These are phyloP conservation scores for Fratercula arctica DNA, from an alignment of 2,797 vertebrate genomes.

Conservation along the genomic window DNA sequence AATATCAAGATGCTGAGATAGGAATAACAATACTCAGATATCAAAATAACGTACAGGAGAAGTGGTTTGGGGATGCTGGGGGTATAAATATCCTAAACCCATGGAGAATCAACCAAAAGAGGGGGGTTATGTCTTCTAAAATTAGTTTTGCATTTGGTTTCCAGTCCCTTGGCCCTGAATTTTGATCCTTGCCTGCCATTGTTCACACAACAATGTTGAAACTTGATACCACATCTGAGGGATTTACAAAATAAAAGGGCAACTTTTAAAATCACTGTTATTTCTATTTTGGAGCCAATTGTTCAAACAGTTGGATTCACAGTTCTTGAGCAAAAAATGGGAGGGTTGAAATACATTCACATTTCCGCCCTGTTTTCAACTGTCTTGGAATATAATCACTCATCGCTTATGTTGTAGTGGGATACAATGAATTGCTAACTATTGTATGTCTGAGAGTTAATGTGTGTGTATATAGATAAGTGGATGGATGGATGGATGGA, in stretches of 20 bases:
- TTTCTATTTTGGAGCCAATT: not conserved
- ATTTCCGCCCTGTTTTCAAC: too few relatives aligned
- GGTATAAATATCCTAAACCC: not conserved
- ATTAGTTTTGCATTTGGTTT: not conserved
- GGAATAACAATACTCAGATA: not conserved
- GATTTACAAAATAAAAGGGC: not conserved
- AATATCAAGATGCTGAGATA: not conserved
- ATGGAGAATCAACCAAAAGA: not conserved
- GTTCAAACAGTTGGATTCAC: not conserved
- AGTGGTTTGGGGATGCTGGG: not conserved
- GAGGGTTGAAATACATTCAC: too few relatives aligned
- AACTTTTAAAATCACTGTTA: not conserved
- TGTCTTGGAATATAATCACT: not conserved
- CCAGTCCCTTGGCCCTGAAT: not conserved
- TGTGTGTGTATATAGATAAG: not conserved
- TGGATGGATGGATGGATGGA: not conserved
- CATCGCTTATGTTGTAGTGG: fast-evolving
- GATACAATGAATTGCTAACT: not conserved
- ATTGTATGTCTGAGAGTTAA: not conserved
- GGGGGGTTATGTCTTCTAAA: not conserved
- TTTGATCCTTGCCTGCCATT: not conserved
- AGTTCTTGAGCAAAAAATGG: not conserved
- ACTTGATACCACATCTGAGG: not conserved
- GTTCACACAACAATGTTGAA: not conserved
- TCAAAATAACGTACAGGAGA: not conserved